phyloP scores from a whole-genome alignment of 1,140 invertebrate species.

The Scaptomyza graminum region DNA sequence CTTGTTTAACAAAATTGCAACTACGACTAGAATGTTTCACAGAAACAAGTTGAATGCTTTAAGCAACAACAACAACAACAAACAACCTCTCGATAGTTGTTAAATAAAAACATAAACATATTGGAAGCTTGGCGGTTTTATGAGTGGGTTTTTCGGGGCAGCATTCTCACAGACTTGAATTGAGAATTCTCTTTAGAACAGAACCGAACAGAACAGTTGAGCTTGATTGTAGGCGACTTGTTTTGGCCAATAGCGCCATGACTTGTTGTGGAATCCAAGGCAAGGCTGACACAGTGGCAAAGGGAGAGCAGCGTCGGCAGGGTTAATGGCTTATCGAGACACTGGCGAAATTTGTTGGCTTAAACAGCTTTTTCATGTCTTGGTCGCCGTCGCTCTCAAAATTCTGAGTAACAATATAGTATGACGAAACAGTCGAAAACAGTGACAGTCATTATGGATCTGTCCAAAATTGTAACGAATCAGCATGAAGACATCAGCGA shows the following conservation, averaged over 20 bases:
- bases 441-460: constrained; percentile 11
- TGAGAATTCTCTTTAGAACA: constrained; percentile 13
- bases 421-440: constrained; percentile 37
- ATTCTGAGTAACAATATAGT: constrained; percentile 26
- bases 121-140: constrained; percentile 44
- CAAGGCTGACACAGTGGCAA: constrained; percentile 45
- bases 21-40: constrained; percentile 61
- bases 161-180: constrained; percentile 52
- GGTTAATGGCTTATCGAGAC: constrained; percentile 47
- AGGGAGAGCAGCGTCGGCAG: background rate
- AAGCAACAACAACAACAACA: constrained; percentile 30
- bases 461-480: constrained; percentile 65
- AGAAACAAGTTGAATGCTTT: constrained; percentile 64
- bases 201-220: constrained; percentile 24
- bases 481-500: constrained; percentile 47
- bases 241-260: constrained; percentile 80
- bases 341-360: constrained; percentile 66
- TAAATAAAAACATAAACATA: constrained; percentile 64
- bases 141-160: constrained; percentile 71
- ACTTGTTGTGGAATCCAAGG: constrained; percentile 75
- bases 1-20: constrained; percentile 73
- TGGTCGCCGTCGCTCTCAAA: background rate
- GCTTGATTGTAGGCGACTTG: constrained; percentile 75
- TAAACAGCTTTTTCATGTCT: constrained; percentile 61
- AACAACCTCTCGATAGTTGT: constrained; percentile 54